Evolutionary conservation across 2,797 vertebrate genomes (phyloP), one percentile per base, ranked within the genome.

Genomic region (Enteromius unitaeniatus): DNA sequence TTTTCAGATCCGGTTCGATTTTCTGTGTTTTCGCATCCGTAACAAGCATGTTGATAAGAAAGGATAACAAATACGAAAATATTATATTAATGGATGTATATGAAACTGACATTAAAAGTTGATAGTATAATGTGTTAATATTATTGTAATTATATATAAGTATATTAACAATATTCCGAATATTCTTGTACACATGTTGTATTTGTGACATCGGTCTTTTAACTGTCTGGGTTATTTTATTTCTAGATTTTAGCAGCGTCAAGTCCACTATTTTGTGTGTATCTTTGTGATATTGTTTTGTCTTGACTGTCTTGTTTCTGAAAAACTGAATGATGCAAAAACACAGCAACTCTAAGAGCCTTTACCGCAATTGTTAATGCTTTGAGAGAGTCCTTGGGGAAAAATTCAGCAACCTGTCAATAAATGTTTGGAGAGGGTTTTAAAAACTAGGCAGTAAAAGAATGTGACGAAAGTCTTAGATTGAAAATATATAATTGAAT

Each of bases 301-400:
- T 17, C 47, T 34, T n/a, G 9, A 55, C n/a, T 53, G 2, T 70
- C 19, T 62, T 11, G 0, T 55, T 81, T 81, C 13, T 49, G 14
- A 47, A 64, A 72, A 62, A n/a, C 28, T 23, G 45, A 64, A 74
- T 74, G 58, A 51, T 51, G 19, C 58, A 19, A 73, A 73, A 73
- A 13, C 40, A 11, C 69, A 81, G 26, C 26, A 37, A 81, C 42
- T 37, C 40, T 42, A 19, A 58, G 49, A 42, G 67, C 40, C 26
- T 23, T 6, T 40, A 23, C n/a, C 10, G 45, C 62, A 37, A 4
- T 79, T 68, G 49, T 67, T 51, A 37, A 68, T 79, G 28, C 37
- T 79, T 26, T 21, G 49, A 51, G 60, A 51, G 31, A 67, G 77
- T 49, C 45, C 60, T 65, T 47, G 40, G 42, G 19, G 11, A 15